Base-by-base conservation (phyloP, 2,113 vertebrate genomes). In the Epinephelus cyanopodus region DNA sequence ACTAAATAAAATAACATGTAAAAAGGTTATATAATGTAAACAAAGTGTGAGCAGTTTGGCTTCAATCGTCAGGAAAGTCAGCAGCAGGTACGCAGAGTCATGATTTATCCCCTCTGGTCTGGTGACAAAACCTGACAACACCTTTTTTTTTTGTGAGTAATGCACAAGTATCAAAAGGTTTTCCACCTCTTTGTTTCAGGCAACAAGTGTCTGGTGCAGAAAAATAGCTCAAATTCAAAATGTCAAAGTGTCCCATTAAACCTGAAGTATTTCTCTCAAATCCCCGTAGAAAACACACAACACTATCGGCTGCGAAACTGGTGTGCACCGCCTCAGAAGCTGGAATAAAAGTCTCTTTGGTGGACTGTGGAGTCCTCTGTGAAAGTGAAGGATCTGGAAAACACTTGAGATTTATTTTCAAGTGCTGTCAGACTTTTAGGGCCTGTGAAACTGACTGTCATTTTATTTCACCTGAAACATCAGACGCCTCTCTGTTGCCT, bases 161-260 rank as follows among this genome's bases (percentile, higher is more conserved):
- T 65, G 25, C 14, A 29, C 47, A 79, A 62, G 57, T 71, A 60
- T 58, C 3, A 39, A 29, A 75, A 63, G 29, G n/a, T 82, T 63
- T 63, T 69, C 68, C 21, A 4, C 19, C 14, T 21, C 2, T 2
- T 45, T 56, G 54, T 74, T 61, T 65, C 66, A 56, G 47, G 17
- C 5, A 70, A 18, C 21, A 45, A 61, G 60, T 79, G 62, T 27
- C 15, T 57, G 62, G 23, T 37, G 11, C 12, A 37, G 47, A 78
- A 57, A 73, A 72, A 82, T 23, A 57, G 39, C 53, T 68, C 1
- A 3, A 61, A 75, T 79, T 77, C 21, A 66, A 84, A 79, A 76
- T 84, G 87, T 83, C 71, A 84, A 19, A n/a, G 67, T 62, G 52
- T 71, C 37, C 63, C 42, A 83, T 77, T 79, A 77, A 79, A 77